These are phyloP conservation scores for Acanthopagrus latus DNA, from an alignment of 2,797 vertebrate genomes.

Conservation along the genomic window DNA sequence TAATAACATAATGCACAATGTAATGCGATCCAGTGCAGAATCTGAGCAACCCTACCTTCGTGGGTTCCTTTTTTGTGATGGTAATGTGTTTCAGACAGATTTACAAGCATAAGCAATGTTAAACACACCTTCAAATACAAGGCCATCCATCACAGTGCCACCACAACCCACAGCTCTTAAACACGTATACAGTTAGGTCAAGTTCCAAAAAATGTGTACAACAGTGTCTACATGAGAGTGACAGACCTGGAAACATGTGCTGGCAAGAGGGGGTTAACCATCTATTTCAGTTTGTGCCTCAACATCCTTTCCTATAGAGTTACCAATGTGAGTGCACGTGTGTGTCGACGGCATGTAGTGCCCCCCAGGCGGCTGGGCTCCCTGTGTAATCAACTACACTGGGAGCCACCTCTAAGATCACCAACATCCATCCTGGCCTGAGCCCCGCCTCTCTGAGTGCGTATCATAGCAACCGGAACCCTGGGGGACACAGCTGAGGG, in stretches of 20 bases:
- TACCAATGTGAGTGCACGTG: constrained; percentile 20
- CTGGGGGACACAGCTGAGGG: constrained; percentile 19
- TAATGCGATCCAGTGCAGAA: constrained; percentile 10
- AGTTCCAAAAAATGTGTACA: background rate
- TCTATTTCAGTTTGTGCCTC: constrained; percentile 53
- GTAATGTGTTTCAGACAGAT: background rate
- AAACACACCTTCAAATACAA: constrained; percentile 9
- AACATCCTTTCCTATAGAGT: constrained; percentile 40
- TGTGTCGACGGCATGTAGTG: constrained; percentile 31
- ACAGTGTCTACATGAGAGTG: background rate
- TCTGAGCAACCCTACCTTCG: background rate
- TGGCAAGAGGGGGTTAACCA: background rate
- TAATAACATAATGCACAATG: background rate
- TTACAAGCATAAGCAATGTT: constrained; percentile 7
- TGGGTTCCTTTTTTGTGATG: background rate
- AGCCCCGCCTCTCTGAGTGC: constrained; percentile 19
- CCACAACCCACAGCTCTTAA: background rate
- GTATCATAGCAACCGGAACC: constrained; percentile 62
- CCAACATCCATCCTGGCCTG: constrained; percentile 48
- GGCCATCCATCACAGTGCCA: background rate
- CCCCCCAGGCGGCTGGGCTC: constrained; percentile 23
- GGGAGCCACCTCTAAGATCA: constrained; percentile 49
- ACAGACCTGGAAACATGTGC: background rate
- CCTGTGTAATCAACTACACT: constrained; percentile 63
- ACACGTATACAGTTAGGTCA: background rate